Conservation (phyloP, 2,113 vertebrate species). For the Cephalopholis sonnerati region DNA sequence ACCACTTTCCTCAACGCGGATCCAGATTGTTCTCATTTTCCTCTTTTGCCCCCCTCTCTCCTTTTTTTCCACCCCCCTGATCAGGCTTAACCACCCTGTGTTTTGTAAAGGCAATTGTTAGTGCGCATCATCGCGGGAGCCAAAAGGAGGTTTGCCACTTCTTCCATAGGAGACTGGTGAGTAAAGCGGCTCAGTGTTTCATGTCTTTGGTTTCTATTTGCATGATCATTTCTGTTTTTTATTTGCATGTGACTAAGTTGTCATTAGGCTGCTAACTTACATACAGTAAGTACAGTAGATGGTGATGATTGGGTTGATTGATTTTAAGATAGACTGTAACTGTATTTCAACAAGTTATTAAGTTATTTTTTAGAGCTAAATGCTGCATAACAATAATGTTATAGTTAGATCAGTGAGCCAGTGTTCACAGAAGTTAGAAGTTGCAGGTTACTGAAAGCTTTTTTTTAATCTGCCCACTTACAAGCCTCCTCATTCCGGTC, state of each 20-base stretch:
- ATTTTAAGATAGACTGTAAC: background rate
- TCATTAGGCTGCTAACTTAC: background rate
- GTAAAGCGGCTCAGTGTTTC: conserved; percentile 39
- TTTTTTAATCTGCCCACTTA: background rate
- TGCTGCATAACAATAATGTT: background rate
- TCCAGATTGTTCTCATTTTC: conserved; percentile 58
- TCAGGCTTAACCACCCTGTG: conserved; percentile 71
- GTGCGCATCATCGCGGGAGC: conserved; percentile 75
- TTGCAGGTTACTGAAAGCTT: background rate
- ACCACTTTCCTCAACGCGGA: conserved; percentile 67
- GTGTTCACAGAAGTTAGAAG: background rate
- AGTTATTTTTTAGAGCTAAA: background rate
- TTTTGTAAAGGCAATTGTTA: conserved; percentile 74
- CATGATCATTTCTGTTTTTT: background rate
- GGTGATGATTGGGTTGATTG: background rate
- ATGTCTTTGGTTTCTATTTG: conserved; percentile 17
- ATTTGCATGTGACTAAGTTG: background rate
- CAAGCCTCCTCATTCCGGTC: background rate
- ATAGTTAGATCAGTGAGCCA: background rate
- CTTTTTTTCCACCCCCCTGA: conserved; percentile 54
- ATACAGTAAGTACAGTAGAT: background rate
- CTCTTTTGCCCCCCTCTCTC: conserved; percentile 52
- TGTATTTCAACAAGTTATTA: background rate
- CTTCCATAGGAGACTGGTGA: conserved; percentile 80
- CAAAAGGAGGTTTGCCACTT: conserved; percentile 77